Percentiles rank a stretch among this genome's conserved stretches.
Conservation (phyloP, 1,140 invertebrate species). For the Penaeus indicus region DNA sequence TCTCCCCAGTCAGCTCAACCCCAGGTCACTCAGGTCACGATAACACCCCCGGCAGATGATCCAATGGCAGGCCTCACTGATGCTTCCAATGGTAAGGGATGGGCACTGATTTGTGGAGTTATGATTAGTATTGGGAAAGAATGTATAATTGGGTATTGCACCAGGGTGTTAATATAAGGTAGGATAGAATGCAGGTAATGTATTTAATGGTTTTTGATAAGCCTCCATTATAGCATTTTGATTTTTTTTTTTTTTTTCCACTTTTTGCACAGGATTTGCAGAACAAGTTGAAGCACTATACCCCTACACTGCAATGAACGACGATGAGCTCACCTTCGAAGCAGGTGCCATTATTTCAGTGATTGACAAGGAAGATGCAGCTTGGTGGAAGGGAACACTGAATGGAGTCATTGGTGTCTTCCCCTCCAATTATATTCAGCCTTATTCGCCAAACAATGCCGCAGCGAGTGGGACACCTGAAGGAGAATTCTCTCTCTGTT, state of each 20-base stretch:
- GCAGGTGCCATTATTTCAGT: constrained; percentile 95
- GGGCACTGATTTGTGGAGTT: not conserved
- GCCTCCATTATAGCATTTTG: not conserved
- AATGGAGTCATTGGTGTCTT: constrained; percentile 89
- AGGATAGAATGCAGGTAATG: not conserved
- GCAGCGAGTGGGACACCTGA: constrained; percentile 31
- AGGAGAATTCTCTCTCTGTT: constrained; percentile 55
- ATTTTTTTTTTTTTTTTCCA: not conserved
- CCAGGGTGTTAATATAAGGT: not conserved
- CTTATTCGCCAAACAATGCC: constrained; percentile 34
- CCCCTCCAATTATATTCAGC: constrained; percentile 90
- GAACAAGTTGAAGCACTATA: constrained; percentile 93
- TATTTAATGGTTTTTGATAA: not conserved
- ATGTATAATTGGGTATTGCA: not conserved
- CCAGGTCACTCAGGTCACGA: constrained; percentile 65
- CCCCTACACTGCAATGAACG: constrained; percentile 91
- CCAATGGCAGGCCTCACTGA: constrained; percentile 54
- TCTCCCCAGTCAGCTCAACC: not conserved
- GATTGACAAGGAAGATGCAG: constrained; percentile 89
- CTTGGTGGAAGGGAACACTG: constrained; percentile 96
- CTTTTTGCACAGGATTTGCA: constrained; percentile 70
- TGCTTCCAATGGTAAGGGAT: constrained; percentile 57
- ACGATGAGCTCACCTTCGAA: constrained; percentile 93
- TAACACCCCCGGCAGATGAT: constrained; percentile 65
- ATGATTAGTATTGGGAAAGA: not conserved